Percentiles rank a stretch among this genome's conserved stretches.
These are phyloP conservation scores for Cavia aperea DNA, from an alignment of 2,113 vertebrate genomes.

Conservation along the genomic window DNA sequence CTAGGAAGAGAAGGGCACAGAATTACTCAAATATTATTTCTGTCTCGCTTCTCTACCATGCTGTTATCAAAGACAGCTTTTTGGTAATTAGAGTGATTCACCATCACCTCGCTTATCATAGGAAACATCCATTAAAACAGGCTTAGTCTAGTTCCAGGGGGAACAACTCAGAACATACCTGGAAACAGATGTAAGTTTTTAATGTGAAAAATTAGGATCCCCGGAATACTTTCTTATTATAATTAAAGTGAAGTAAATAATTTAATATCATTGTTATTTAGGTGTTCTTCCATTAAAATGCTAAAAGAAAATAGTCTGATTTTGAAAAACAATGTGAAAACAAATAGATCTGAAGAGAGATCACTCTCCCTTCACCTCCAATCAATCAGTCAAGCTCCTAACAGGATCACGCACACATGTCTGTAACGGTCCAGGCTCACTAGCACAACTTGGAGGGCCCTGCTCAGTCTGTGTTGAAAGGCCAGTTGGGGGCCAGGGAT, in stretches of 20 bases:
- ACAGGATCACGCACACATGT: rapidly evolving
- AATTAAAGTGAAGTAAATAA: conserved; percentile 21
- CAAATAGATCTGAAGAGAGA: background rate
- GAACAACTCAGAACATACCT: background rate
- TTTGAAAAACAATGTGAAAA: background rate
- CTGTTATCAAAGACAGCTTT: conserved; percentile 33
- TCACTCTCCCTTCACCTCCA: background rate
- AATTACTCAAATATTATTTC: conserved; percentile 46
- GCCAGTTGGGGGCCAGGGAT: background rate
- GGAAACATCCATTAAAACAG: conserved; percentile 37
- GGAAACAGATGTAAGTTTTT: background rate
- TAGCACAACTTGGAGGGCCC: rapidly evolving
- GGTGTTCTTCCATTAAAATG: background rate
- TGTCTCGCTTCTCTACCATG: background rate
- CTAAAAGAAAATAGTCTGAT: background rate
- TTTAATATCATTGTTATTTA: background rate
- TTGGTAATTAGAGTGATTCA: conserved; percentile 36
- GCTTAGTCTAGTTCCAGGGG: conserved; percentile 7
- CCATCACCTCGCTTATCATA: conserved; percentile 7
- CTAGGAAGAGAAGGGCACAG: conserved; percentile 35
- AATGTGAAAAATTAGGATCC: conserved; percentile 12
- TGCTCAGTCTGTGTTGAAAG: background rate
- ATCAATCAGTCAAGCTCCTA: background rate
- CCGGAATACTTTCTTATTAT: background rate
- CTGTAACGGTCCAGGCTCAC: background rate